phyloP scores from a whole-genome alignment of 1,140 invertebrate species.

The Campoletis sonorensis region DNA sequence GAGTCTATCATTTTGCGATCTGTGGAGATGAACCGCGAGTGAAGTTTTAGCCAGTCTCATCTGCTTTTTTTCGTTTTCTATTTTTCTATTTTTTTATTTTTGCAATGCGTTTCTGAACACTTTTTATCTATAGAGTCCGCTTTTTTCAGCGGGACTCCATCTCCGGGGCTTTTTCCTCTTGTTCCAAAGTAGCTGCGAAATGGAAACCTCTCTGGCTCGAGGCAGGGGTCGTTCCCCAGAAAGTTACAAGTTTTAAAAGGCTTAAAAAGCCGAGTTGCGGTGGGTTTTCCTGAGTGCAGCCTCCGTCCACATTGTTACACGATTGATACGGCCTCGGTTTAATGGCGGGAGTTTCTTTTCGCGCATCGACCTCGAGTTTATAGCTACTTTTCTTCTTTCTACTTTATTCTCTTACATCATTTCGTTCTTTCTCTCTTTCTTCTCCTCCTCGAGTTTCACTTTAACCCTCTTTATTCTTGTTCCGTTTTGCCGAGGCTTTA shows the following conservation, averaged over 20 bases:
- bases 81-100: no score
- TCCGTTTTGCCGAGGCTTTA: not conserved
- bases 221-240: not conserved
- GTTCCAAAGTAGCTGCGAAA: no score
- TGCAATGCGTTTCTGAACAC: no score
- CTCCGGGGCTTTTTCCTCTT: no score
- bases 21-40: no score
- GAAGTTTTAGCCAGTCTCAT: no score
- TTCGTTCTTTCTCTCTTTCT: not conserved
- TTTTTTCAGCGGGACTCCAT: no score
- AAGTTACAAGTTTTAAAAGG: conserved; percentile 43
- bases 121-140: no score
- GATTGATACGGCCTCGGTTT: conserved; percentile 43
- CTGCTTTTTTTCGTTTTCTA: no score
- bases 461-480: no score
- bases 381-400: conserved; percentile 1
- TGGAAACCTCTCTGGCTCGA: no score
- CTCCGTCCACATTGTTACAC: conserved; percentile 30
- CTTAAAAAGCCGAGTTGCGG: conserved; percentile 39
- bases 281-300: conserved; percentile 19
- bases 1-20: no score
- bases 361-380: not conserved
- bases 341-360: conserved; percentile 39
- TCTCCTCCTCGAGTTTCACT: not conserved
- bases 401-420: conserved; percentile 2